Percentiles rank a stretch among this genome's conserved stretches.
Conservation (phyloP, 2,888 invertebrate species). For the Hyppa rectilinea region DNA sequence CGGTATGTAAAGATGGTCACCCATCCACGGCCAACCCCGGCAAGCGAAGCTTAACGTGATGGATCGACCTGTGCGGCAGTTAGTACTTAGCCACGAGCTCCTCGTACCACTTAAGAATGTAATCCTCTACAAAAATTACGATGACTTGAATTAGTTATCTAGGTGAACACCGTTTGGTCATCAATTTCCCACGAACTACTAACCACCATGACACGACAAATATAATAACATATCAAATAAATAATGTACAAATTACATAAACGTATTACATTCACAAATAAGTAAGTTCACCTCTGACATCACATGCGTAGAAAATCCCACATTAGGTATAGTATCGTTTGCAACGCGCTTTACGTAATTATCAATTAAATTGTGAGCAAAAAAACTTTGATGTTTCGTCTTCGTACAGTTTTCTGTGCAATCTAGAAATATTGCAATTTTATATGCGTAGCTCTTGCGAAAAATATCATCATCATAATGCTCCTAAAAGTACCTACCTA, state of each 20-base stretch:
- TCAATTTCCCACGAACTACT: conserved; percentile 31
- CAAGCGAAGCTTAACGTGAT: too few relatives aligned
- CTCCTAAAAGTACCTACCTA: too few relatives aligned
- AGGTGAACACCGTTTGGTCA: background rate
- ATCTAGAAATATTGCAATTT: conserved; percentile 35
- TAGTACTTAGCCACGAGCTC: too few relatives aligned
- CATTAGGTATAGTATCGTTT: conserved; percentile 79
- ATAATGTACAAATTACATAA: conserved; percentile 33
- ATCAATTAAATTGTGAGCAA: conserved; percentile 24
- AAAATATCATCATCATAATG: conserved; percentile 27
- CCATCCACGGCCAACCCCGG: too few relatives aligned
- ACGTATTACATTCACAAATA: conserved; percentile 36
- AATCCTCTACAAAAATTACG: background rate
- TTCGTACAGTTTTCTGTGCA: conserved; percentile 13
- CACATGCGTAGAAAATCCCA: conserved; percentile 73
- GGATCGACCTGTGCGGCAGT: too few relatives aligned
- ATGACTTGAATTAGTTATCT: background rate
- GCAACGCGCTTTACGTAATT: conserved; percentile 37
- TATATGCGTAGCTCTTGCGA: conserved; percentile 32
- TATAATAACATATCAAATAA: conserved; percentile 21
- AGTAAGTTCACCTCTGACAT: conserved; percentile 78
- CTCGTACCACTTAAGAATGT: too few relatives aligned
- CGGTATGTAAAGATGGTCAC: too few relatives aligned
- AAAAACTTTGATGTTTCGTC: conserved; percentile 36
- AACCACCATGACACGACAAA: conserved; percentile 8